These are phyloP conservation scores for Noctuana brunneofusca DNA, from an alignment of 2,888 invertebrate species.

Conservation along the genomic window DNA sequence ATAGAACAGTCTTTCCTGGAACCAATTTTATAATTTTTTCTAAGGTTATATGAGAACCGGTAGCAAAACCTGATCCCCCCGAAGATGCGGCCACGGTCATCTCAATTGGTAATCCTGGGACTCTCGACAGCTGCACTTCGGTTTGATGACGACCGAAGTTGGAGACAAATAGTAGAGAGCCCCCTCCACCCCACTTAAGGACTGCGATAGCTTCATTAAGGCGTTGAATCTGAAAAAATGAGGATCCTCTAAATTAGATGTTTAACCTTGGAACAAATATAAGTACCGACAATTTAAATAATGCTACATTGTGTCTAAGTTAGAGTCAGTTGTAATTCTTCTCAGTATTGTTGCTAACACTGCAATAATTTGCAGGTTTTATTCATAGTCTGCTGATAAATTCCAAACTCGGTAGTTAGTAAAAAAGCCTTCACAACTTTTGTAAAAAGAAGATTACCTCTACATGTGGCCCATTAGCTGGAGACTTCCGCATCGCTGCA, in stretches of 20 bases:
- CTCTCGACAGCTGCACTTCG: slow-evolving; percentile 72
- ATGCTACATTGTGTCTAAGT: too few relatives aligned
- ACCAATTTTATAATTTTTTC: slow-evolving; percentile 60
- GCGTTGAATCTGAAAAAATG: slow-evolving; percentile 76
- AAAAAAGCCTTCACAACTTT: too few relatives aligned
- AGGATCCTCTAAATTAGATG: neutral
- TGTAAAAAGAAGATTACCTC: slow-evolving; percentile 53
- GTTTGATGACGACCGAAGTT: slow-evolving; percentile 74
- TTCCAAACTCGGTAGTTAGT: too few relatives aligned
- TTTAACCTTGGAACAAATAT: neutral
- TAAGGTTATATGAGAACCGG: slow-evolving; percentile 55
- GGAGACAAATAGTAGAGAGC: slow-evolving; percentile 62
- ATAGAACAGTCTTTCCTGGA: slow-evolving; percentile 64
- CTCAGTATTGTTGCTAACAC: too few relatives aligned
- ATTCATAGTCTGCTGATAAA: too few relatives aligned
- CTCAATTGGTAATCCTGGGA: slow-evolving; percentile 65
- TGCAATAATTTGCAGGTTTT: too few relatives aligned
- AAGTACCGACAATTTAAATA: too few relatives aligned
- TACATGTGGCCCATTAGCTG: slow-evolving; percentile 69
- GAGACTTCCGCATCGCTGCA: slow-evolving; percentile 70
- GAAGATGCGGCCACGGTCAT: slow-evolving; percentile 69
- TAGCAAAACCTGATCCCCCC: slow-evolving; percentile 59
- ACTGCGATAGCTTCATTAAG: slow-evolving; percentile 72
- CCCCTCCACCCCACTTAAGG: slow-evolving; percentile 68
- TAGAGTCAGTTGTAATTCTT: too few relatives aligned